Base-by-base conservation (phyloP, 2,113 vertebrate genomes). In the Propithecus coquereli region DNA sequence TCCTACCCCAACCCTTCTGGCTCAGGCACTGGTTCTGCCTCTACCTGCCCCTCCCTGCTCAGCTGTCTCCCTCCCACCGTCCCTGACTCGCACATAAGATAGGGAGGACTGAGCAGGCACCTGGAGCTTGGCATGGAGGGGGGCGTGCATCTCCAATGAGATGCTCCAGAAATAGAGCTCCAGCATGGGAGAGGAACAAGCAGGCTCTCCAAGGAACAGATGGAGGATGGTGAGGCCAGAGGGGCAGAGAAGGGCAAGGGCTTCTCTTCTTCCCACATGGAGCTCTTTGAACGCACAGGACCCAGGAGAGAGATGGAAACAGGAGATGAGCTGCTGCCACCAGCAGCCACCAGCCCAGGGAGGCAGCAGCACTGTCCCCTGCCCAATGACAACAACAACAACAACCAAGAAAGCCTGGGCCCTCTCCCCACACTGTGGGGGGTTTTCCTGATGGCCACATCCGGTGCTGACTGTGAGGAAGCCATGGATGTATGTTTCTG, bases 161-260 rank as follows among this genome's bases (percentile, higher is more conserved):
- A 93, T n/a, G 71, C 91, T 95, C 94, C 96, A 92, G 95, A 97
- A 97, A 95, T 97, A 96, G 95, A 97, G 95, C 61, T 87, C 73
- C 7, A 6, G 94, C 92, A 90, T 80, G 82, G 89, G 83, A 95
- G 80, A 94, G 27, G 61, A 96, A 74, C 76, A 84, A 76, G 61
- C 14, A 34, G 81, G 84, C 61, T 94, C 61, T 94, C 11, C 6
- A n/a, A 94, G 65, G 94, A 95, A 96, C 65, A 81, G 77, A 77
- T 50, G 34, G 77, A 68, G 88, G 91, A 52, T 7, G 3, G 18
- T 12, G 43, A 80, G 74, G 20, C 17, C 2, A n/a, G 66, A 89
- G 79, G 30, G 84, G 74, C 73, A 59, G 57, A 81, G 92, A 83
- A 66, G 34, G 89, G 79, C 74, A 34, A 74, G 77, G 66, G 57